Percentiles rank a stretch among this genome's conserved stretches.
phyloP scores from a whole-genome alignment of 2,888 invertebrate genomes.

The Campoplex capitator region DNA sequence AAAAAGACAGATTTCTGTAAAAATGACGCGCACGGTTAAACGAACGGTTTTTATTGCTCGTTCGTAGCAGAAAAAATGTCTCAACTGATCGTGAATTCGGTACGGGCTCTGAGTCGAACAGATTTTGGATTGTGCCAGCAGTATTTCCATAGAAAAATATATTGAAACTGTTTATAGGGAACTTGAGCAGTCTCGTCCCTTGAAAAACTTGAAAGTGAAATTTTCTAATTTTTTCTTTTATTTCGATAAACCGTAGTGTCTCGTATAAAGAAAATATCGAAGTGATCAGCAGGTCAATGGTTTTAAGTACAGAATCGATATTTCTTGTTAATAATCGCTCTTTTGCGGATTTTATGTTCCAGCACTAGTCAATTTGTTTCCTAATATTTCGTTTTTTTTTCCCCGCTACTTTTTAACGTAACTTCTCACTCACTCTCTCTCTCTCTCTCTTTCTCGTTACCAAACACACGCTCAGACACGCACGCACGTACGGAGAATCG shows the following conservation, averaged over 20 bases:
- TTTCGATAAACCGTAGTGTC: neutral
- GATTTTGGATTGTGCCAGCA: neutral
- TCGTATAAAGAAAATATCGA: neutral
- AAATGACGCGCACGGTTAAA: neutral
- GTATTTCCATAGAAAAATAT: neutral
- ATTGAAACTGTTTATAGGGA: neutral
- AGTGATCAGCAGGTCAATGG: neutral
- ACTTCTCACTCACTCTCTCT: slow-evolving; percentile 20
- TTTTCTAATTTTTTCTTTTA: neutral
- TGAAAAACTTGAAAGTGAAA: neutral
- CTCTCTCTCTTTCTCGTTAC: neutral
- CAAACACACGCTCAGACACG: neutral
- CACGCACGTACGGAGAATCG: neutral
- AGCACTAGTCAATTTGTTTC: slow-evolving; percentile 54
- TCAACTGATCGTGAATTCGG: neutral
- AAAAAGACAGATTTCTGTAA: neutral
- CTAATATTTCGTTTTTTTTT: slow-evolving; percentile 39
- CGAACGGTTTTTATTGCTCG: too few relatives aligned
- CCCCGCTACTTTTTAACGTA: neutral
- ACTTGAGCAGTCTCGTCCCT: neutral
- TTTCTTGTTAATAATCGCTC: slow-evolving; percentile 34
- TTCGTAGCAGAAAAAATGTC: neutral
- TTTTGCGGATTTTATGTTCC: slow-evolving; percentile 40
- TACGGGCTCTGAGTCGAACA: neutral
- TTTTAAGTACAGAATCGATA: slow-evolving; percentile 76